Base-by-base conservation (phyloP, 2,888 invertebrate genomes). In the Cephus pygmeus region DNA sequence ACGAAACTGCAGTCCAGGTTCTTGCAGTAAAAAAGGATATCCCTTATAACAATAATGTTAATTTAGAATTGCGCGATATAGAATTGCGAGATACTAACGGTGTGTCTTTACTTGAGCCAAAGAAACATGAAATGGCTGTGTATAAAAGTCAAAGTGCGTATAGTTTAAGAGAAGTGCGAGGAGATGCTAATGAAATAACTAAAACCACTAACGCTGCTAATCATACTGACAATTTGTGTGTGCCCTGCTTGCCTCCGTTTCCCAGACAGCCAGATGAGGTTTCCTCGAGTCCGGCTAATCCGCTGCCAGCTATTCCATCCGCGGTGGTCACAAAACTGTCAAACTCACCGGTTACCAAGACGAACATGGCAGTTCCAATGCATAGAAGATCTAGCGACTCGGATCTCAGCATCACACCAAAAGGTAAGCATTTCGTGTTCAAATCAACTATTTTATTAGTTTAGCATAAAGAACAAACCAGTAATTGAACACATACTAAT, bases 311-410 rank as follows among this genome's bases (percentile, higher is more conserved):
- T 79, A 69, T 82, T 80, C 83, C 85, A 80, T 83, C 81, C 83
- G 94, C 89, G 93, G 93, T 93, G 84, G 94, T 94, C 0, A 91
- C 84, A 69, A 94, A 93, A 90, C 90, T 92, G 79, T 92, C 92
- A 75, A 93, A 93, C 79, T 94, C 93, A 82, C 94, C 94, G n/a
- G 92, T 87, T 3, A 79, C 93, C 12, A 94, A 93, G 84, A 84
- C 91, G 79, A 91, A 90, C 79, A 84, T 89, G 68, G 87, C 90
- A 1, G 75, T 79, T 71, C 88, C 89, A 91, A 92, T 96, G 81
- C 95, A 96, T 88, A 93, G 98, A 76, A 93, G 98, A 84, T 98
- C 98, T 4, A 98, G 98, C 3, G 98, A 98, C 91, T 98, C 98
- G 0, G 98, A 98, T 92, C 93, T 98, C 84, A 98, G 97, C 92